Base-by-base conservation (phyloP, 2,113 vertebrate genomes). In the Platichthys flesus region DNA sequence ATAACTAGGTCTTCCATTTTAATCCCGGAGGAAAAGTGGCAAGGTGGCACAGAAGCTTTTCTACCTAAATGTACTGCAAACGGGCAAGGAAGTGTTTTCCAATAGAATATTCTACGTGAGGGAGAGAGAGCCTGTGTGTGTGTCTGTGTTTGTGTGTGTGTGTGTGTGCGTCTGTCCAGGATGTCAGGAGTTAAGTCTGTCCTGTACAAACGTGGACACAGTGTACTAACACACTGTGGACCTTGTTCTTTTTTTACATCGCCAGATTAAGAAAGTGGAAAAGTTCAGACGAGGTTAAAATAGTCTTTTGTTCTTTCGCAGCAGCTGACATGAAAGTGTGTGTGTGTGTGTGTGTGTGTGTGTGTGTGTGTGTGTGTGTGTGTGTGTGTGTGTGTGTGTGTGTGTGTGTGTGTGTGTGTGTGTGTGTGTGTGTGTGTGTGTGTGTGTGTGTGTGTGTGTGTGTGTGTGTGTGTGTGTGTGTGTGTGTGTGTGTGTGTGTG, bases 31-130 rank as follows among this genome's bases (percentile, higher is more conserved):
- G 75, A 72, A 59, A 85, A 82, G 78, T 74, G 73, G 56, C 51
- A 65, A 72, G 76, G 87, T 85, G 91, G 74, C 56, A 90, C 91
- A 90, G 51, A 55, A 72, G 52, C 51, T 49, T 63, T 65, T 21
- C 10, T 49, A 31, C 6, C 31, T 6, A 7, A 31, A 31, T 31
- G 31, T 31, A 31, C 31, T 31, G 31, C 31, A 31, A 31, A 31
- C 31, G 31, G 31, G 6, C 31, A 31, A 7, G 31, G 31, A 31
- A 31, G 31, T 31, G 31, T 31, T 31, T 31, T 31, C 31, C 31
- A 31, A 31, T 31, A 31, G 31, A 31, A 31, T 49, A 49, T 49
- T 49, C 47, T 49, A 49, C 47, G 1, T 14, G 24, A 15, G 13
- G 1, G 16, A n/a, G 13, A 13, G 42, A 13, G 40, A 42, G 40